A percentile compares a stretch with the other conserved stretches of the same genome.
Evolutionary conservation across 1,140 invertebrate genomes (phyloP).

Genomic region (Drosophila kepulauana): DNA sequence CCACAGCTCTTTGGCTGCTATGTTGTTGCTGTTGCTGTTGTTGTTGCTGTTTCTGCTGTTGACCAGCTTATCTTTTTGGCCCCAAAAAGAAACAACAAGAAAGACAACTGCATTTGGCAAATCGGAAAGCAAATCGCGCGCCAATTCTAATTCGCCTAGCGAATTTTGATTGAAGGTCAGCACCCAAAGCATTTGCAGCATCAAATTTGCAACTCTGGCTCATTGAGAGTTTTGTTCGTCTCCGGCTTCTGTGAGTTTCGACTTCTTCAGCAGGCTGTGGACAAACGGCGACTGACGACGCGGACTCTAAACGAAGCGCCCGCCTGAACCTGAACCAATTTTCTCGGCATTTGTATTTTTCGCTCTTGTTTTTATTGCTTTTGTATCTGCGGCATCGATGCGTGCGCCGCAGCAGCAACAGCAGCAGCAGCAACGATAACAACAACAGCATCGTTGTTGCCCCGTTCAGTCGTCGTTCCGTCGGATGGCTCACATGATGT

Average conservation of each 20-base stretch:
- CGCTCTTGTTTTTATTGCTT: slow-evolving; percentile 28
- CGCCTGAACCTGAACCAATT: slow-evolving; percentile 65
- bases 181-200: slow-evolving; percentile 46
- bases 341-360: slow-evolving; percentile 51
- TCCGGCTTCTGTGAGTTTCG: slow-evolving; percentile 12
- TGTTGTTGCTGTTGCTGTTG: slow-evolving; percentile 6
- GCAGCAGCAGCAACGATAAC: no score
- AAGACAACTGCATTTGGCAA: slow-evolving; percentile 60
- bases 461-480: no score
- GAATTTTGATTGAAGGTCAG: slow-evolving; percentile 75
- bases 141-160: slow-evolving; percentile 76
- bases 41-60: slow-evolving; percentile 22
- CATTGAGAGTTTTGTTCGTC: slow-evolving; percentile 3
- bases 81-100: slow-evolving; percentile 44
- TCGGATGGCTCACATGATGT: slow-evolving; percentile 47
- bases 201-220: slow-evolving; percentile 12
- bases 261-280: slow-evolving; percentile 70
- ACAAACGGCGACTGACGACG: slow-evolving; percentile 72
- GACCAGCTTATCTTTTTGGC: slow-evolving; percentile 74
- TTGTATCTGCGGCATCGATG: slow-evolving; percentile 43
- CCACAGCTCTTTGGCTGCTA: slow-evolving; percentile 35
- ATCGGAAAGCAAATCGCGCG: slow-evolving; percentile 67
- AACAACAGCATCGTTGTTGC: slow-evolving; percentile 2
- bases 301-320: slow-evolving; percentile 53
- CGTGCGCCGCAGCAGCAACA: slow-evolving; percentile 21